Evolutionary conservation across 2,113 vertebrate genomes (phyloP), one percentile per base, ranked within the genome.

Genomic region (Cathartes aura): DNA sequence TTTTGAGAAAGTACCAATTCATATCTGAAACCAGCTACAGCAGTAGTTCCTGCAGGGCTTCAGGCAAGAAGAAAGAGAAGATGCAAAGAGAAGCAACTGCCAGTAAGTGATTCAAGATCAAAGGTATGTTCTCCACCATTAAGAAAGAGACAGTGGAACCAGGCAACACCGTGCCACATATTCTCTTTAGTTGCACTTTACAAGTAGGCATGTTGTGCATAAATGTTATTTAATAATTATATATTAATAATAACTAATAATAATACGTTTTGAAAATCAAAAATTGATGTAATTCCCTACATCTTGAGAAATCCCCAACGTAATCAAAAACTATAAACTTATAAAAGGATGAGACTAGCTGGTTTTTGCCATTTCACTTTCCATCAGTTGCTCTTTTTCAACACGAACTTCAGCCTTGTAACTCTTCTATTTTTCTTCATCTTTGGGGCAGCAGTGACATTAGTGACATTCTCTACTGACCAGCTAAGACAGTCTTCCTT

Each of bases 111-210:
- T 60, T 40, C 34, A 34, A 47, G 26, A 70, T 47, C 36, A 82
- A 55, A 22, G 53, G 7, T 15, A 21, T 7, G 8, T 29, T 85
- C 29, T 45, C 36, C 15, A 20, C 23, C 16, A 32, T 12, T 12
- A 84, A 24, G 11, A 56, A 81, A 34, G 19, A 73, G 29, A 43
- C 11, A 45, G 12, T 38, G 45, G 26, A 56, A 60, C 12, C 2
- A 8, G 6, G 12, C 15, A 53, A 23, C 6, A 15, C 3, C 3
- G 2, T 45, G 24, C 21, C 38, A 24, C 2, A 1, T 67, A 36
- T 12, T 70, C 3, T 6, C 11, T 75, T 89, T 71, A 45, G 10
- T 38, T 52, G 17, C 1, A 1, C 13, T 68, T 59, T 27, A 50
- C 12, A 92, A 68, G 40, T 24, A 64, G 48, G 8, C 4, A 27